phyloP scores from a whole-genome alignment of 1,140 invertebrate genomes.

The Drosophila watanabei region DNA sequence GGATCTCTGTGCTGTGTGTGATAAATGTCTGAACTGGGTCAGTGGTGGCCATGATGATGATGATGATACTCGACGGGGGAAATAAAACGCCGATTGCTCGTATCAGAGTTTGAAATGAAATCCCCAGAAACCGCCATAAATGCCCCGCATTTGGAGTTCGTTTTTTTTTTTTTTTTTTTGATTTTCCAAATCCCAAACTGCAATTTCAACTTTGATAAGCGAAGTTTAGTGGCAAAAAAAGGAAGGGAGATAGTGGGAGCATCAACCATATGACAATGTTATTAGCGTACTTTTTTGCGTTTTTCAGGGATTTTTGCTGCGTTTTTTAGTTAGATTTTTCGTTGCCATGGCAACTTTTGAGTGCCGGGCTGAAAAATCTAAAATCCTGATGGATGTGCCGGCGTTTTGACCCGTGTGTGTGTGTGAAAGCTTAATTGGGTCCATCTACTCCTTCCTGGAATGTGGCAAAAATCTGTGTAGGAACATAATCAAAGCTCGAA shows the following conservation, averaged over 20 bases:
- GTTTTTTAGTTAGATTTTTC: slow-evolving; percentile 3
- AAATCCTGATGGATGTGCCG: slow-evolving; percentile 15
- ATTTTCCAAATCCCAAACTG: slow-evolving; percentile 43
- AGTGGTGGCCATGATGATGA: slow-evolving; percentile 39
- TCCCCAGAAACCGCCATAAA: slow-evolving; percentile 31
- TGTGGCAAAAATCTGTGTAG: slow-evolving; percentile 19
- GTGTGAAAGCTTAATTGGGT: slow-evolving; percentile 22
- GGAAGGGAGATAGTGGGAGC: not conserved
- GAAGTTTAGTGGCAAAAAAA: slow-evolving; percentile 40
- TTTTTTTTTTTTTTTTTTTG: not conserved
- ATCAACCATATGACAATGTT: slow-evolving; percentile 49
- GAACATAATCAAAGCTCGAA: slow-evolving; percentile 48
- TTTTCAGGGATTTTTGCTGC: slow-evolving; percentile 18
- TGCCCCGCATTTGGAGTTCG: slow-evolving; percentile 46
- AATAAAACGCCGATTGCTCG: slow-evolving; percentile 54
- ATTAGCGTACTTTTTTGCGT: slow-evolving; percentile 44
- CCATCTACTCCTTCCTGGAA: not conserved
- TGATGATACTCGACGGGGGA: slow-evolving; percentile 46
- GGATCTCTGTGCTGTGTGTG: slow-evolving; percentile 33
- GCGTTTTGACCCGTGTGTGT: slow-evolving; percentile 11
- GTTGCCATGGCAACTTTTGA: slow-evolving; percentile 27
- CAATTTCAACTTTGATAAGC: slow-evolving; percentile 74
- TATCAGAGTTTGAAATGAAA: slow-evolving; percentile 51
- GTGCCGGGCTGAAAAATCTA: slow-evolving; percentile 11
- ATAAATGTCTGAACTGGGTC: slow-evolving; percentile 73